Base-by-base conservation (phyloP, 2,888 invertebrate species). In the Orchestes rusci region DNA sequence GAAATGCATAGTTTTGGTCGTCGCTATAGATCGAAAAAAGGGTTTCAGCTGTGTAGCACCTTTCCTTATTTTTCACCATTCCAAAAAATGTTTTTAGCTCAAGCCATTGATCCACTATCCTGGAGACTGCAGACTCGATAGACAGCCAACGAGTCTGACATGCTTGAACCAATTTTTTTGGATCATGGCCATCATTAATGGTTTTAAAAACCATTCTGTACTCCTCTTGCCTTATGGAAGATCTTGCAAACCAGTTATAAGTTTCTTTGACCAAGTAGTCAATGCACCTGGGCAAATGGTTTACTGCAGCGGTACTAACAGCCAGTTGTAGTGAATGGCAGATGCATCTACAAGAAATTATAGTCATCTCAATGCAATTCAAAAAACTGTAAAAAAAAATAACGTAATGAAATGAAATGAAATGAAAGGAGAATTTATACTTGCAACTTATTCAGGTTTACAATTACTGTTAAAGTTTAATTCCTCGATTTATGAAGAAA, bases 291-390 rank as follows among this genome's bases (percentile, higher is more conserved):
- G 54, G 54, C 17, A 57, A 45, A 43, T 48, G 52, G 45, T 56
- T 41, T 16, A 56, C 41, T 23, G 61, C 60, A 20, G 48, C 39
- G 13, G 61, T 58, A 23, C 23, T 23, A 15, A 56, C 55, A 4
- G 59, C 59, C 16, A 64, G 50, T 18, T 59, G 57, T 29, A 66
- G 44, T 18, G 62, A 63, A 50, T 66, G 65, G 43, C 65, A 65
- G 3, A 64, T 50, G 51, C 65, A 52, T 8, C 45, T 20, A 43
- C 5, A 23, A 23, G 10, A 23, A n/a, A n/a, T n/a, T n/a, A n/a
- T n/a, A n/a, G n/a, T n/a, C n/a, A n/a, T n/a, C n/a, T n/a, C n/a
- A n/a, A n/a, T n/a, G n/a, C n/a, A n/a, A n/a, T n/a, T n/a, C n/a
- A n/a, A n/a, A n/a, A n/a, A n/a, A n/a, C n/a, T n/a, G n/a, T n/a